These are phyloP conservation scores for Pempheris klunzingeri DNA, from an alignment of 2,797 vertebrate species.

Conservation along the genomic window DNA sequence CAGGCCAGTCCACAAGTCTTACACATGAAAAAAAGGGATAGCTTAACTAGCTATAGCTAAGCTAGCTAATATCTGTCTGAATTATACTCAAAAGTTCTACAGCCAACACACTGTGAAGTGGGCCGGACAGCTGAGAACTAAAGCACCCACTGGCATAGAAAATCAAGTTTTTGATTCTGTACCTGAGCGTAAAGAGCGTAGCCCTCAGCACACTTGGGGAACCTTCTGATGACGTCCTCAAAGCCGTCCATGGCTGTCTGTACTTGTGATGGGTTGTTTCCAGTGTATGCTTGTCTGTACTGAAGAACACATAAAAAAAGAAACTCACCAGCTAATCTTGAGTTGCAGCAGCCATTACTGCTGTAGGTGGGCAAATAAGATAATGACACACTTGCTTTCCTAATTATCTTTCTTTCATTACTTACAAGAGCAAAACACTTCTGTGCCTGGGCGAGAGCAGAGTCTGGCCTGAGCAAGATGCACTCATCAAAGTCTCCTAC, in stretches of 20 bases:
- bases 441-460: constrained; percentile 97
- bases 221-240: constrained; percentile 96
- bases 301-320: constrained; percentile 66
- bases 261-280: constrained; percentile 94
- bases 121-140: not conserved
- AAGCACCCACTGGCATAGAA: not conserved
- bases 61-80: not conserved
- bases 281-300: constrained; percentile 99
- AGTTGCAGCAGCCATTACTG: not conserved
- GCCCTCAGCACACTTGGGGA: constrained; percentile 97
- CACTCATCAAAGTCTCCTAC: constrained; percentile 99
- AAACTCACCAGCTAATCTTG: not conserved
- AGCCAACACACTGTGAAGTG: not conserved
- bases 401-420: constrained; percentile 11
- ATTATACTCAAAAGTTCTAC: not conserved
- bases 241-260: constrained; percentile 97
- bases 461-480: constrained; percentile 95
- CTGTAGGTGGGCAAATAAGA: not conserved
- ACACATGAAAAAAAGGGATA: no score
- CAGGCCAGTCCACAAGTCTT: no score
- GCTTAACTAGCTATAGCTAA: no score
- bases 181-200: constrained; percentile 99
- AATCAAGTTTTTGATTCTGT: constrained; percentile 16
- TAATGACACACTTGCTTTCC: not conserved
- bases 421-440: constrained; percentile 98